A percentile compares a stretch with the other conserved stretches of the same genome.
phyloP scores from a whole-genome alignment of 2,113 vertebrate species.

The Podarcis cretensis region DNA sequence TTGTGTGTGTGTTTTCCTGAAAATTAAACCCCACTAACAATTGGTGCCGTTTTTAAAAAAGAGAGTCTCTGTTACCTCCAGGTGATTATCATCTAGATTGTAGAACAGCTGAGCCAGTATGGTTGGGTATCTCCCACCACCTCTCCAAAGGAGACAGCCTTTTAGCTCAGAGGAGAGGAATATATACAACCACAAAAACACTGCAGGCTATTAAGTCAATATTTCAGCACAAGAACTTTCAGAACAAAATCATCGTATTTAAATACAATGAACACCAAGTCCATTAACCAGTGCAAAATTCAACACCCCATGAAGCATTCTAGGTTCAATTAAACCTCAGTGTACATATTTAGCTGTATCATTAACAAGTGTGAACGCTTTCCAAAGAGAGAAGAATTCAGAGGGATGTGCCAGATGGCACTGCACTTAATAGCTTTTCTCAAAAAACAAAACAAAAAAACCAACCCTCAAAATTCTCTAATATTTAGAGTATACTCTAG shows the following conservation, averaged over 20 bases:
- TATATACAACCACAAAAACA: slow-evolving; percentile 39
- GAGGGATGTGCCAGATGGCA: slow-evolving; percentile 7
- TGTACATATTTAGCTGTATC: slow-evolving; percentile 27
- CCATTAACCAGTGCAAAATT: background rate
- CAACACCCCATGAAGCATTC: background rate
- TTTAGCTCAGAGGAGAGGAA: slow-evolving; percentile 29
- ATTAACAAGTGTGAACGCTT: slow-evolving; percentile 37
- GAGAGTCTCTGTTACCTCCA: background rate
- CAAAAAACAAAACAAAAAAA: background rate
- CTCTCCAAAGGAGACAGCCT: background rate
- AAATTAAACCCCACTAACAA: background rate
- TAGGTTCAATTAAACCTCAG: slow-evolving; percentile 7
- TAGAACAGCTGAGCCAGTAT: background rate
- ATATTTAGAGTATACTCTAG: background rate
- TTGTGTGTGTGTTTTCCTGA: background rate
- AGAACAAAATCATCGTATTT: slow-evolving; percentile 20
- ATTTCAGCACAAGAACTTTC: background rate
- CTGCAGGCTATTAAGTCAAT: background rate
- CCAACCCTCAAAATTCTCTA: background rate
- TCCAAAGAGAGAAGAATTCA: slow-evolving; percentile 21
- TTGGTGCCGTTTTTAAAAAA: background rate
- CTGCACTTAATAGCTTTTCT: background rate
- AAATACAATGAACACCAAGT: background rate
- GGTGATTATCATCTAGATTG: background rate
- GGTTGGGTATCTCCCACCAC: background rate